A percentile compares a stretch with the other conserved stretches of the same genome.
Evolutionary conservation across 2,888 invertebrate genomes (phyloP).

Genomic region (Drosophila helvetica): DNA sequence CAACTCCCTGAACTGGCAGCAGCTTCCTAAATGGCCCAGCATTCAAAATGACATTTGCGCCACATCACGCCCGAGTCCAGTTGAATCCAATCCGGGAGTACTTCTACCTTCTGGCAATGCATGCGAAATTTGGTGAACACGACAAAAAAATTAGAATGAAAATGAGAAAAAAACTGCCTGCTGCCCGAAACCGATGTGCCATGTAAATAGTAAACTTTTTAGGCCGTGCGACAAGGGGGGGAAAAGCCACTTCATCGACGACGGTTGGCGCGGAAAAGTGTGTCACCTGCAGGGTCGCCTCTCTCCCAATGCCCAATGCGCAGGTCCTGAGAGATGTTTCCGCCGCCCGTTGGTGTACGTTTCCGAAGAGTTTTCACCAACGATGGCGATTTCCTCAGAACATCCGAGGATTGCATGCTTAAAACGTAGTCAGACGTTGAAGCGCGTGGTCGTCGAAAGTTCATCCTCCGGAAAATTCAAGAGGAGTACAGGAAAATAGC

Average conservation of each 20-base stretch:
- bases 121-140: slow-evolving; percentile 63
- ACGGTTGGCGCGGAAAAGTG: slow-evolving; percentile 73
- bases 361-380: slow-evolving; percentile 42
- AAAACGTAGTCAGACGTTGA: slow-evolving; percentile 80
- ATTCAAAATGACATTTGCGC: slow-evolving; percentile 72
- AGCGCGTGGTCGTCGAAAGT: slow-evolving; percentile 78
- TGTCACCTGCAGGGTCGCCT: slow-evolving; percentile 66
- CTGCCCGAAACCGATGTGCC: slow-evolving; percentile 64
- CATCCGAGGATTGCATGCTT: slow-evolving; percentile 38
- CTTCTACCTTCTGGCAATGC: slow-evolving; percentile 56
- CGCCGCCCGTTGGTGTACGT: slow-evolving; percentile 56
- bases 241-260: slow-evolving; percentile 64
- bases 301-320: slow-evolving; percentile 50
- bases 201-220: slow-evolving; percentile 67
- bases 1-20: slow-evolving; percentile 34
- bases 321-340: slow-evolving; percentile 65
- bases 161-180: slow-evolving; percentile 25
- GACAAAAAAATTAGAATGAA: slow-evolving; percentile 28
- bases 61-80: slow-evolving; percentile 64
- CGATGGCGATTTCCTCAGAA: slow-evolving; percentile 20
- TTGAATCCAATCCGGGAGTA: slow-evolving; percentile 27
- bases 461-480: slow-evolving; percentile 31
- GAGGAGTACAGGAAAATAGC: slow-evolving; percentile 32
- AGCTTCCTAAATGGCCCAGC: slow-evolving; percentile 45
- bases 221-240: slow-evolving; percentile 21